Evolutionary conservation across 2,888 invertebrate species (phyloP), one percentile per base, ranked within the genome.

Genomic region (Oscheius sp.): DNA sequence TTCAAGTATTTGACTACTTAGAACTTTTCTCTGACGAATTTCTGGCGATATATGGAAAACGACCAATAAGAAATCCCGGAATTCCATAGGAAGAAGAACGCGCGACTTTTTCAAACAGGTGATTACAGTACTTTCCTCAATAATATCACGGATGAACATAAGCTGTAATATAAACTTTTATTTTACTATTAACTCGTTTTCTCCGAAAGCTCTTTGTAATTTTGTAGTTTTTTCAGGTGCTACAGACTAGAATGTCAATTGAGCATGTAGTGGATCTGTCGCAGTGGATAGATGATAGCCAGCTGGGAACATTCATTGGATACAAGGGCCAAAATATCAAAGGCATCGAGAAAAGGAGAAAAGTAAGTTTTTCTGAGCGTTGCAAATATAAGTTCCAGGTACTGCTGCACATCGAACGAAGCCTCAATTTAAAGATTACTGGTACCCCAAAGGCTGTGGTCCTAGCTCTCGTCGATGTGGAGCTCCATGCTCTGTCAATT

Each of bases 281-380:
- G 3, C 55, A 37, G 9, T 68, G 55, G 53, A 53, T 68, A 9
- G n/a, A 32, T 11, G n/a, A 33, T 1, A n/a, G 10, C 11, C 32
- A 70, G 33, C 32, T 70, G 5, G 59, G 59, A 10, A 29, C 10
- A 7, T 70, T 70, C 47, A 70, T 70, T 58, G 70, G 70, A 29
- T 32, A n/a, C 21, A 70, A 70, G 47, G 70, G 70, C 29, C 29
- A 37, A 9, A 21, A 70, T 47, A 70, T 70, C 32, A 70, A 70
- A 13, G 7, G 32, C 29, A 47, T 70, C 33, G 70, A 70, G 59
- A 70, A 50, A 47, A 37, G 37, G 13, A 9, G 42, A n/a, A 70
- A 70, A 32, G 70, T 70, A 58, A 32, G 53, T 53, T 53, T 53
- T 11, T 21, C 21, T 21, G 21, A 21, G 21, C 21, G 21, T 21